These are phyloP conservation scores for Hydrophis major DNA, from an alignment of 2,797 vertebrate species.

Conservation along the genomic window DNA sequence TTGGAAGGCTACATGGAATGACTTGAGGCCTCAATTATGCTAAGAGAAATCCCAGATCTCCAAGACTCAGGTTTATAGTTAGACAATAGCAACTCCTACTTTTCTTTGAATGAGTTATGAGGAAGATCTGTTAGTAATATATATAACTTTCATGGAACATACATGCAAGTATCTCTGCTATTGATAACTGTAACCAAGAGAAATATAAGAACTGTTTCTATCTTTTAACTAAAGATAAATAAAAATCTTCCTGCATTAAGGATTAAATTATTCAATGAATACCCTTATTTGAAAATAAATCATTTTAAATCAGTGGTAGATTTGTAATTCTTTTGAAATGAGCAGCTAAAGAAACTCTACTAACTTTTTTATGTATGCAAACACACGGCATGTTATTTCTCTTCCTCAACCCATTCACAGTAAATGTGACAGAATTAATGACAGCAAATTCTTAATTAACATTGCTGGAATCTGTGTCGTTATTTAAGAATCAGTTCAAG, in stretches of 20 bases:
- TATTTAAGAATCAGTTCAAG: background rate
- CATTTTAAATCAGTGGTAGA: background rate
- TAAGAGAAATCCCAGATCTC: background rate
- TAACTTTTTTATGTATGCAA: background rate
- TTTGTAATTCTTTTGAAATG: background rate
- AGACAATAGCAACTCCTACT: background rate
- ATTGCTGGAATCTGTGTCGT: background rate
- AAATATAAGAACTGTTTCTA: background rate
- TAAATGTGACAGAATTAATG: background rate
- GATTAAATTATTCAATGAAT: background rate
- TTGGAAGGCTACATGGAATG: background rate
- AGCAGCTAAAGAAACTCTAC: background rate
- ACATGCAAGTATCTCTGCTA: background rate
- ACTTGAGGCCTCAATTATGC: background rate
- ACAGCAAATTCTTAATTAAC: background rate
- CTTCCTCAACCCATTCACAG: background rate
- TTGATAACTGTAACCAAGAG: background rate
- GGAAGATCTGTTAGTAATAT: background rate
- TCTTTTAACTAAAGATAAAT: background rate
- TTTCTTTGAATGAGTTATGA: background rate
- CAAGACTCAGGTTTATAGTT: background rate
- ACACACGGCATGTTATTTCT: background rate
- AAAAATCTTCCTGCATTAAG: too few relatives aligned
- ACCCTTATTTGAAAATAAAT: background rate
- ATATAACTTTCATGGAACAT: background rate